These are phyloP conservation scores for Hydroisotoma schaefferi DNA, from an alignment of 2,888 invertebrate species.

Conservation along the genomic window DNA sequence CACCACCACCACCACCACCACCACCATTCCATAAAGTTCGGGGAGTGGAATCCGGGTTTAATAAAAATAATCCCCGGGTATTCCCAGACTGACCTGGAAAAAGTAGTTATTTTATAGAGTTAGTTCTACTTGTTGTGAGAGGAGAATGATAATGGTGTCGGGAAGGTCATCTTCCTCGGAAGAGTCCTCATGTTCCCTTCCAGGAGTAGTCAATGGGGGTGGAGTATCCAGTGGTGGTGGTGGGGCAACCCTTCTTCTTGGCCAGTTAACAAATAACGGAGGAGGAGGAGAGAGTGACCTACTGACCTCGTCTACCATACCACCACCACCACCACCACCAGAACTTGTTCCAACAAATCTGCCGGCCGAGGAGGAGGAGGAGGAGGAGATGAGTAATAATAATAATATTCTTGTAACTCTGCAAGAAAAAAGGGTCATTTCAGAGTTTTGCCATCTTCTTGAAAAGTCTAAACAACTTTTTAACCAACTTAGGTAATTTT, in stretches of 20 bases:
- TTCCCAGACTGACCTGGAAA: too few relatives aligned
- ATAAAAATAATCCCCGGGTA: too few relatives aligned
- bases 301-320: too few relatives aligned
- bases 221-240: too few relatives aligned
- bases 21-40: too few relatives aligned
- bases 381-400: too few relatives aligned
- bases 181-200: not conserved
- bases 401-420: slow-evolving; percentile 24
- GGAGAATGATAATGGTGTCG: not conserved
- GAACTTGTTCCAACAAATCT: not conserved
- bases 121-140: too few relatives aligned
- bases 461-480: slow-evolving; percentile 97
- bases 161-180: slow-evolving; percentile 3
- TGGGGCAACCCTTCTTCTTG: not conserved
- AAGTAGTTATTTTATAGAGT: too few relatives aligned
- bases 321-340: not conserved
- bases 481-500: slow-evolving; percentile 81
- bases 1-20: too few relatives aligned
- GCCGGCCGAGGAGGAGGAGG: not conserved
- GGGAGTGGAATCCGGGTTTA: too few relatives aligned
- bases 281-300: too few relatives aligned
- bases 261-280: not conserved
- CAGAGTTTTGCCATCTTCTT: slow-evolving; percentile 91
- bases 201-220: too few relatives aligned
- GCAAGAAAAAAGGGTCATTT: slow-evolving; percentile 81